phyloP scores from a whole-genome alignment of 2,113 vertebrate genomes.

The Merops nubicus region DNA sequence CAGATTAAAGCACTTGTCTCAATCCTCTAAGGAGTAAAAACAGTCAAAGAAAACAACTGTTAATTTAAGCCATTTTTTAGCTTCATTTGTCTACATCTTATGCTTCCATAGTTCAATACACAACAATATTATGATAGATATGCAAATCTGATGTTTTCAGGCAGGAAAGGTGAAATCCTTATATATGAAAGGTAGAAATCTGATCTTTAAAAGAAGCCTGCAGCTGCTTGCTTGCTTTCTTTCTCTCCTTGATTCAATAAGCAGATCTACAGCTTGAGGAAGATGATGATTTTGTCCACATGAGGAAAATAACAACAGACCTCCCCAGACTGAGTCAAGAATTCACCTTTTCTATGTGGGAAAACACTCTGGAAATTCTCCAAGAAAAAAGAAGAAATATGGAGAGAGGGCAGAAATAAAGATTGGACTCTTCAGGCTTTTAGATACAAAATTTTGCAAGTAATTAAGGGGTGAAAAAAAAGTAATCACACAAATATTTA shows the following conservation, averaged over 20 bases:
- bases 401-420: neutral
- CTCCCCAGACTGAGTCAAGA: neutral
- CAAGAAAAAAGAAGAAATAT: neutral
- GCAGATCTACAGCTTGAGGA: neutral
- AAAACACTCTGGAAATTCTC: neutral
- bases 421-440: neutral
- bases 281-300: neutral
- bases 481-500: neutral
- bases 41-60: neutral
- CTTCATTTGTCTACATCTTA: conserved; percentile 7
- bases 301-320: neutral
- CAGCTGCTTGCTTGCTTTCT: conserved; percentile 5
- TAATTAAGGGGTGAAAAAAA: neutral
- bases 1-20: neutral
- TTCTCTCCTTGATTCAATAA: conserved; percentile 21
- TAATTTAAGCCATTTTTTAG: neutral
- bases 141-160: conserved; percentile 48
- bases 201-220: conserved; percentile 34
- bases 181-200: conserved; percentile 34
- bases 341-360: neutral
- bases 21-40: neutral
- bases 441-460: neutral
- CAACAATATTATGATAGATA: conserved; percentile 41
- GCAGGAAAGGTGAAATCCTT: conserved; percentile 48
- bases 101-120: neutral